Conservation (phyloP, 2,888 invertebrate genomes). For the Ornithoptera priamus region DNA sequence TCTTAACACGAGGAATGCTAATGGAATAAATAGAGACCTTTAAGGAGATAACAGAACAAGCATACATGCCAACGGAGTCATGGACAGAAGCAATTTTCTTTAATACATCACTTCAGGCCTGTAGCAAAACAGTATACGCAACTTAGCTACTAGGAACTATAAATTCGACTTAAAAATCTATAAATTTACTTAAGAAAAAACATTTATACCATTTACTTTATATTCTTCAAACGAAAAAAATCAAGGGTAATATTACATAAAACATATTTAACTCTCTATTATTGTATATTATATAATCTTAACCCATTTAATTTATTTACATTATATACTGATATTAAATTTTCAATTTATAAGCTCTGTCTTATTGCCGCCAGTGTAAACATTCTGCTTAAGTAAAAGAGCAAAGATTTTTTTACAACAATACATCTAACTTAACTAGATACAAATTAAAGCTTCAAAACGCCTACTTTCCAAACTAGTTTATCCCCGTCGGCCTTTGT, state of each 20-base stretch:
- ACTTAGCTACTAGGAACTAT: no score
- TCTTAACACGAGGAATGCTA: neutral
- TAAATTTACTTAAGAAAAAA: no score
- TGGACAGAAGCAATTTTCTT: neutral
- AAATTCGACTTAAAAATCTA: no score
- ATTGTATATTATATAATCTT: neutral
- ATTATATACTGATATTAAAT: neutral
- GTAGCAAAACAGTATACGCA: no score
- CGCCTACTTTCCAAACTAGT: conserved; percentile 60
- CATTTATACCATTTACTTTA: no score
- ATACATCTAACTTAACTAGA: conserved; percentile 43
- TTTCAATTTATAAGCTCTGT: neutral
- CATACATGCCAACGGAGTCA: neutral
- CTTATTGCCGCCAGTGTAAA: conserved; percentile 44
- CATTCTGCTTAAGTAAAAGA: conserved; percentile 50
- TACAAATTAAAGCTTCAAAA: conserved; percentile 47
- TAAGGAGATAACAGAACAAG: neutral
- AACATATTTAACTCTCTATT: no score
- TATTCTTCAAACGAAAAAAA: no score
- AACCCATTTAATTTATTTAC: neutral
- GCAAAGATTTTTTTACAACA: conserved; percentile 43
- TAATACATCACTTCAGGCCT: no score
- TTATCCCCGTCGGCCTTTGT: conserved; percentile 55
- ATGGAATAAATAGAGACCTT: neutral
- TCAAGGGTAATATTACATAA: no score